These are phyloP conservation scores for Calcarius lapponicus DNA, from an alignment of 2,797 vertebrate genomes.

Conservation along the genomic window DNA sequence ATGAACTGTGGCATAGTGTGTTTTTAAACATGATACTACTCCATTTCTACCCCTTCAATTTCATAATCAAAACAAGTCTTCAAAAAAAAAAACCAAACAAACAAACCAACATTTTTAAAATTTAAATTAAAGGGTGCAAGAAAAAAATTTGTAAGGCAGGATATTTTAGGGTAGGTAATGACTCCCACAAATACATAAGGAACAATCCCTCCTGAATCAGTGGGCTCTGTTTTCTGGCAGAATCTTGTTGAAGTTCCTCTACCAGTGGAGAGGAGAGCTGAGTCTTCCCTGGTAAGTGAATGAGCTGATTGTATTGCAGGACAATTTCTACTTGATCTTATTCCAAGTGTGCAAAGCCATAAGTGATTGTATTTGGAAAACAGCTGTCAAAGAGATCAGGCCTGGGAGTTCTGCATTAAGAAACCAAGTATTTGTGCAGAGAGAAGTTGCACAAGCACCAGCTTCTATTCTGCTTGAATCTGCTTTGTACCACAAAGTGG, in stretches of 20 bases:
- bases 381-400: neutral
- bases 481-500: neutral
- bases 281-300: neutral
- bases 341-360: constrained; percentile 6
- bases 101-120: neutral
- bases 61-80: constrained; percentile 20
- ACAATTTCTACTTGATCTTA: neutral
- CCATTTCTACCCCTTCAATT: neutral
- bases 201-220: neutral
- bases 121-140: constrained; percentile 23
- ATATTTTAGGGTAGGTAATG: constrained; percentile 6
- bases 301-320: neutral
- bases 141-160: neutral
- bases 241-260: neutral
- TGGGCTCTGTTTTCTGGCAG: neutral
- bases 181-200: neutral
- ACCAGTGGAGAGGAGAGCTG: neutral
- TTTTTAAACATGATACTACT: constrained; percentile 6
- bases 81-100: neutral
- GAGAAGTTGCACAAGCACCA: neutral
- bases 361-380: constrained; percentile 19
- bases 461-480: neutral
- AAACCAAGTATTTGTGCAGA: neutral
- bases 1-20: neutral
- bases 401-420: neutral